Evolutionary conservation across 1,140 invertebrate species (phyloP), one percentile per base, ranked within the genome.

Genomic region (Drosophila sucinea): DNA sequence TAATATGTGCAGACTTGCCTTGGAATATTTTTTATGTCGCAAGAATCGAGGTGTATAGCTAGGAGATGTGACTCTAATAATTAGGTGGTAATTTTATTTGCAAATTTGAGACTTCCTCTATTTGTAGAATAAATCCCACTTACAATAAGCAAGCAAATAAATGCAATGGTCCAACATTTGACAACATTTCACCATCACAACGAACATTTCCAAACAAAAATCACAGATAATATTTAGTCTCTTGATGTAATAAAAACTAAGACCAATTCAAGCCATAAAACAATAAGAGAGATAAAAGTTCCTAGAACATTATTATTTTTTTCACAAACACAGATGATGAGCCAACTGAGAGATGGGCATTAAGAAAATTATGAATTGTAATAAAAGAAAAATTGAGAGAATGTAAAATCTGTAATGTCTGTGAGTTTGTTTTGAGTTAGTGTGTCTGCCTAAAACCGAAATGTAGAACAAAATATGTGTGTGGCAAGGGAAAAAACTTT

Each of bases 311-410:
- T 57, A 65, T 62, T 70, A 64, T 64, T 69, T 57, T 57, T 57
- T 60, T 33, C 25, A 35, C 29, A 33, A 17, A 38, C 10, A 38
- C 11, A 6, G 23, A 7, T 29, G 35, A 61, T 51, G 40, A 30
- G 27, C 3, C 11, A 38, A 38, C 8, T 11, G 35, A 10, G 35
- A 38, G 30, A 30, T 3, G 4, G 83, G 77, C 79, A 89, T 70
- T 77, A 77, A 83, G 68, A 87, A 17, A 87, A 86, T 86, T 63
- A 76, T 82, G 57, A 86, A 81, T 76, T 72, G 75, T 79, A 79
- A 81, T 86, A 86, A 86, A 79, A 79, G 62, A 51, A 47, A 65
- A 60, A 17, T 17, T 17, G 17, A 17, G 17, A 17, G 17, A 17
- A 17, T 17, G 17, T 17, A 17, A 17, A 17, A 17, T 17, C 17